A percentile compares a stretch with the other conserved stretches of the same genome.
Conservation (phyloP, 2,888 invertebrate species). For the Platypus cylindrus region DNA sequence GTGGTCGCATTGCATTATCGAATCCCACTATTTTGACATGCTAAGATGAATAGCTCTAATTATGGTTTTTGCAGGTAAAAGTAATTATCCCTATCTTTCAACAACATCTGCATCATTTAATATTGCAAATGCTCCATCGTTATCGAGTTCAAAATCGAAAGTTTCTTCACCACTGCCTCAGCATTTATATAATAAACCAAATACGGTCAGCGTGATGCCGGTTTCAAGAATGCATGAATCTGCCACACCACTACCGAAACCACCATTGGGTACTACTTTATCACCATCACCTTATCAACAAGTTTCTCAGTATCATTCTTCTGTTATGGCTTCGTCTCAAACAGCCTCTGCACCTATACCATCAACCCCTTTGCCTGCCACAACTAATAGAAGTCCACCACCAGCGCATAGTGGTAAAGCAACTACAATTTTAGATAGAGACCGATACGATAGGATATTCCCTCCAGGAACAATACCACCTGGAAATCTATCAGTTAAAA, state of each 20-base stretch:
- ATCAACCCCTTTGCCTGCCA: constrained; percentile 38
- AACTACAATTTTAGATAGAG: constrained; percentile 12
- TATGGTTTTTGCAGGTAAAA: constrained; percentile 19
- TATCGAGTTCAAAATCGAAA: constrained; percentile 46
- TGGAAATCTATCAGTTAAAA: constrained; percentile 28
- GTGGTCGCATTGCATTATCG: too few species aligned
- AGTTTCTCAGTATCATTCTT: constrained; percentile 33
- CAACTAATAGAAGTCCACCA: constrained; percentile 36
- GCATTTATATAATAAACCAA: constrained; percentile 57
- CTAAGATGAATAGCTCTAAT: background rate
- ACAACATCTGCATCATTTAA: constrained; percentile 30
- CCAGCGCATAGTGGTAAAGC: constrained; percentile 40
- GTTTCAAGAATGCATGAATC: constrained; percentile 22
- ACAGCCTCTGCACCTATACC: constrained; percentile 37
- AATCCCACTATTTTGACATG: background rate
- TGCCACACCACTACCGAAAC: constrained; percentile 42
- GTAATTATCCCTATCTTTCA: constrained; percentile 35
- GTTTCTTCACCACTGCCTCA: constrained; percentile 69
- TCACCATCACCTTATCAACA: constrained; percentile 41
- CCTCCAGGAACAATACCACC: constrained; percentile 9
- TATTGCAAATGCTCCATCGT: constrained; percentile 38
- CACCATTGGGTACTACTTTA: constrained; percentile 29
- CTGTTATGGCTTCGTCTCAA: constrained; percentile 25
- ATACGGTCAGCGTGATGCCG: constrained; percentile 43
- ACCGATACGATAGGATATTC: constrained; percentile 16